These are phyloP conservation scores for Staurois parvus DNA, from an alignment of 2,797 vertebrate genomes.

Conservation along the genomic window DNA sequence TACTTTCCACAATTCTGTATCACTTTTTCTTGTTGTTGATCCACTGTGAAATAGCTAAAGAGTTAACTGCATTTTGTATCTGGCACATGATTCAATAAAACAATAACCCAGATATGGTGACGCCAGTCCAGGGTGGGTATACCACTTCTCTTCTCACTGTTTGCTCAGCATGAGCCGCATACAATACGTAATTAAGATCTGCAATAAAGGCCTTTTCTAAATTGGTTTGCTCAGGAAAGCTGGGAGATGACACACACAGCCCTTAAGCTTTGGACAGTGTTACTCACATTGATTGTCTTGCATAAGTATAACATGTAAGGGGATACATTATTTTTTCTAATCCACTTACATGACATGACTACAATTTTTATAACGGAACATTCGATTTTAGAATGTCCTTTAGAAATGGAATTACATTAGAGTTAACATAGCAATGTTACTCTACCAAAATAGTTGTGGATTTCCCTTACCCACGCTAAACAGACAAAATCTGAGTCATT, in stretches of 20 bases:
- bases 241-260: conserved; percentile 24
- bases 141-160: conserved; percentile 6
- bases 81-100: conserved; percentile 26
- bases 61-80: not conserved
- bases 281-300: conserved; percentile 6
- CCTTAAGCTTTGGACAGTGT: not conserved
- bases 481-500: no score
- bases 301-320: not conserved
- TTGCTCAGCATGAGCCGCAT: conserved; percentile 29
- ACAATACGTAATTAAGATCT: conserved; percentile 52
- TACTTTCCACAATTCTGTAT: no score
- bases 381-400: not conserved
- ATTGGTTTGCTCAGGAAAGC: conserved; percentile 32
- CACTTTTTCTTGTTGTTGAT: not conserved
- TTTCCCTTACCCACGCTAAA: no score
- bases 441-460: no score
- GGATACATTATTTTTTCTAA: not conserved
- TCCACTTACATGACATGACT: not conserved
- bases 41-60: not conserved
- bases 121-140: not conserved
- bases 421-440: no score
- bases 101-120: not conserved
- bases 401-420: not conserved
- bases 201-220: conserved; percentile 42
- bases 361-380: not conserved